Evolutionary conservation across 2,888 invertebrate genomes (phyloP).

Genomic region (Latheticus oryzae): DNA sequence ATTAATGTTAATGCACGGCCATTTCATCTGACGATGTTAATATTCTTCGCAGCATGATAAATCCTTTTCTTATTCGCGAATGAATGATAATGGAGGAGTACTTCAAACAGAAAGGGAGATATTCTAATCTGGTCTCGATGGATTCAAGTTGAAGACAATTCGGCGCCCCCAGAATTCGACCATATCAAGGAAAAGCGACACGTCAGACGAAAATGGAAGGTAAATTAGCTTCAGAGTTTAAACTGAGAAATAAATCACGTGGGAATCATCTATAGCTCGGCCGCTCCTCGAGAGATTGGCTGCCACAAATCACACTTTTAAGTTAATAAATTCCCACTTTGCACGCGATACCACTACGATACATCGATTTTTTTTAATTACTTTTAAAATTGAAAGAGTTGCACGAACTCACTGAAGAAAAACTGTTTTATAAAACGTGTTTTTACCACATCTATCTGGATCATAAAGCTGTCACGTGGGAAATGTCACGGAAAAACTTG

Average conservation of each 20-base stretch:
- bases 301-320: conserved; percentile 49
- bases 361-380: conserved; percentile 17
- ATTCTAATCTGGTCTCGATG: conserved; percentile 42
- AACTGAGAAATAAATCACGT: conserved; percentile 50
- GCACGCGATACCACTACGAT: conserved; percentile 38
- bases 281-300: conserved; percentile 44
- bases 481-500: conserved; percentile 24
- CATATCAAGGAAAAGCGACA: conserved; percentile 35
- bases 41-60: conserved; percentile 39
- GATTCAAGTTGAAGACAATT: conserved; percentile 38
- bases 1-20: conserved; percentile 17
- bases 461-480: conserved; percentile 20
- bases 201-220: conserved; percentile 50
- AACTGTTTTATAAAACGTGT: too few relatives aligned
- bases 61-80: conserved; percentile 40
- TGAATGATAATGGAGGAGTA: conserved; percentile 42
- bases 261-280: conserved; percentile 42
- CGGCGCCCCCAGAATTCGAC: conserved; percentile 30
- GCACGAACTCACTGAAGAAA: too few relatives aligned
- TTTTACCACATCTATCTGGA: conserved; percentile 23
- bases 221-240: conserved; percentile 52
- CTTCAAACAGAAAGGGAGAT: conserved; percentile 41
- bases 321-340: conserved; percentile 44
- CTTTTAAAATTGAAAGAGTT: conserved; percentile 5
- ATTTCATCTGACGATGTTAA: conserved; percentile 37